Evolutionary conservation across 92 coral and sea anemone species (phyloP).

Genomic region (Nematostella vectensis): DNA sequence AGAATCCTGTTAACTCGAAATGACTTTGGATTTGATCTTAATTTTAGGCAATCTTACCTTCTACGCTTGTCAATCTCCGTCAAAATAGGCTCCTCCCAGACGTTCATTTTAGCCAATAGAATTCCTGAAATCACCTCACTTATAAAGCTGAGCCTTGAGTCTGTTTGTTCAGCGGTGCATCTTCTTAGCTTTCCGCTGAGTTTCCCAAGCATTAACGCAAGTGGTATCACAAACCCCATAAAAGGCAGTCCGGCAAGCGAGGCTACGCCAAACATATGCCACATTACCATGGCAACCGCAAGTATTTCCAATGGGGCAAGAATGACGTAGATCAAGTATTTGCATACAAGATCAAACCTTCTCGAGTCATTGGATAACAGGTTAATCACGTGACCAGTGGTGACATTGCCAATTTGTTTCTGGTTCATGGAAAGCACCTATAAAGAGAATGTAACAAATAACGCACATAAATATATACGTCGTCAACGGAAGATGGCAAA

Average conservation of each 20-base stretch:
- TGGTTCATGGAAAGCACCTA: slow-evolving; percentile 9
- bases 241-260: slow-evolving; percentile 9
- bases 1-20: too few relatives aligned
- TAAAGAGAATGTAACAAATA: neutral
- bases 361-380: slow-evolving; percentile 28
- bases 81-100: slow-evolving; percentile 14
- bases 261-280: slow-evolving; percentile 9
- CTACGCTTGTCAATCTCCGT: slow-evolving; percentile 7
- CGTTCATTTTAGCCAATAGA: slow-evolving; percentile 19
- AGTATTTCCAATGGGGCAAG: slow-evolving; percentile 9
- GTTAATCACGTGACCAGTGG: slow-evolving; percentile 30
- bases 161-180: slow-evolving; percentile 16
- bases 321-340: neutral
- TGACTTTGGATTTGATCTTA: too few relatives aligned
- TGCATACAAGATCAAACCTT: neutral
- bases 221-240: slow-evolving; percentile 7
- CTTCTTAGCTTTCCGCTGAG: slow-evolving; percentile 4
- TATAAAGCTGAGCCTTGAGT: slow-evolving; percentile 16
- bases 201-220: neutral
- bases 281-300: neutral
- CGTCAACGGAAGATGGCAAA: too few relatives aligned
- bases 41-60: too few relatives aligned
- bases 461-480: neutral
- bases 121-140: slow-evolving; percentile 26
- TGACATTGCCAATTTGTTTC: slow-evolving; percentile 6